Base-by-base conservation (phyloP, 2,888 invertebrate species). In the Oscheius sp. region DNA sequence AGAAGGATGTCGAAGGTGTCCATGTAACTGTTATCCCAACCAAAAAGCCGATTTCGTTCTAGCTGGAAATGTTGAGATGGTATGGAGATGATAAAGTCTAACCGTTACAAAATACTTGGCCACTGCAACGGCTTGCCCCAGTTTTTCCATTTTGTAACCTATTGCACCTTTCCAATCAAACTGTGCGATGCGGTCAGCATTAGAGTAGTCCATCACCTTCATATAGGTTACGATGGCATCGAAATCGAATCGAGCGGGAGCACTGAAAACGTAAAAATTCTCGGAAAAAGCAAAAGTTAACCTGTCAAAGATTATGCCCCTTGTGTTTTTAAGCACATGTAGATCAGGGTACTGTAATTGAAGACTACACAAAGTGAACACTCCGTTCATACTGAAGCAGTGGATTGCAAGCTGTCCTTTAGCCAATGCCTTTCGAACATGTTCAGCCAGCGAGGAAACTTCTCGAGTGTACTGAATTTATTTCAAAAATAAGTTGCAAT, bases 231-330 rank as follows among this genome's bases (percentile, higher is more conserved):
- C 32, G 29, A 65, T 65, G 11, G 65, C 21, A 29, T 50, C 65
- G 32, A 65, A 29, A 32, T 48, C 65, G 2, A 68, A 10, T 32
- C n/a, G 7, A 5, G 35, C 55, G 7, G 68, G 68, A 37, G 55
- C 53, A 55, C 68, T 68, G 21, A 55, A 68, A 42, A 11, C 11
- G 33, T 21, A 5, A 58, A 4, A 37, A 3, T 62, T 11, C 37
- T 62, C 47, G 3, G 29, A 21, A 68, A 55, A 68, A 66, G 35
- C 7, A 1, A 5, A 7, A 10, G 1, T 29, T 11, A 21, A 70
- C 70, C 70, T 70, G 33, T 70, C 70, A 42, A 70, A 70, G 21
- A 70, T 21, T 13, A 70, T 70, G n/a, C 70, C 70, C 11, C 48
- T 48, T 4, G 70, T 58, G 29, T 59, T 58, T 47, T 70, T 37